Conservation (phyloP, 2,888 invertebrate species). For the Unio delphinus region DNA sequence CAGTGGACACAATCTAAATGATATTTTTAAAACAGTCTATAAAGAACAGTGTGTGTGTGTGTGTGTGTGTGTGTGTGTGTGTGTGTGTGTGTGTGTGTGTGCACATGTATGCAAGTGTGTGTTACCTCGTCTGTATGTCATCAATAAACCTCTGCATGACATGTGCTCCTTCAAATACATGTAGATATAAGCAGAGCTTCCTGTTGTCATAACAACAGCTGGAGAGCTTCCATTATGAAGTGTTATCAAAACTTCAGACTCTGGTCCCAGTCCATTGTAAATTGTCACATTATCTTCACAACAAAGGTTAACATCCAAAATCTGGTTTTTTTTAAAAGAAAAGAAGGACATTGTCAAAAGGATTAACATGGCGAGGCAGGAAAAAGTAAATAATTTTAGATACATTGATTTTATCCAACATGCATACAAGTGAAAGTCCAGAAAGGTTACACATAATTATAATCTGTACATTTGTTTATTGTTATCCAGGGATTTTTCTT, state of each 20-base stretch:
- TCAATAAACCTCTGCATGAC: constrained; percentile 85
- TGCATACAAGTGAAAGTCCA: background rate
- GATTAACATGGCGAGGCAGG: background rate
- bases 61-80: too few relatives aligned
- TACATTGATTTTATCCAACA: too few relatives aligned
- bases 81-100: too few relatives aligned
- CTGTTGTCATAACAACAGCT: constrained; percentile 88
- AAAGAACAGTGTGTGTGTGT: too few relatives aligned
- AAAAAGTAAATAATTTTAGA: background rate
- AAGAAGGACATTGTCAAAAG: background rate
- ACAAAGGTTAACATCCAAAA: constrained; percentile 69
- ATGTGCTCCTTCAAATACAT: constrained; percentile 32
- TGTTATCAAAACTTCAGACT: constrained; percentile 86
- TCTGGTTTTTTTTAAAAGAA: constrained; percentile 37
- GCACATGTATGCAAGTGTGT: too few relatives aligned
- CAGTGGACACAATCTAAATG: too few relatives aligned
- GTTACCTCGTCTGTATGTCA: constrained; percentile 84
- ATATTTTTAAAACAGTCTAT: too few relatives aligned
- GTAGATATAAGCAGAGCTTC: constrained; percentile 62
- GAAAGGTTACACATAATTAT: background rate
- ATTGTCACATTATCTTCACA: constrained; percentile 85
- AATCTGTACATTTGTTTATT: too few relatives aligned
- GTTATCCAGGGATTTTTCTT: too few relatives aligned
- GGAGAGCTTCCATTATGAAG: constrained; percentile 81
- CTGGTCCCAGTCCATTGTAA: constrained; percentile 91